These are phyloP conservation scores for Hyperoplus immaculatus DNA, from an alignment of 2,797 vertebrate species.

Conservation along the genomic window DNA sequence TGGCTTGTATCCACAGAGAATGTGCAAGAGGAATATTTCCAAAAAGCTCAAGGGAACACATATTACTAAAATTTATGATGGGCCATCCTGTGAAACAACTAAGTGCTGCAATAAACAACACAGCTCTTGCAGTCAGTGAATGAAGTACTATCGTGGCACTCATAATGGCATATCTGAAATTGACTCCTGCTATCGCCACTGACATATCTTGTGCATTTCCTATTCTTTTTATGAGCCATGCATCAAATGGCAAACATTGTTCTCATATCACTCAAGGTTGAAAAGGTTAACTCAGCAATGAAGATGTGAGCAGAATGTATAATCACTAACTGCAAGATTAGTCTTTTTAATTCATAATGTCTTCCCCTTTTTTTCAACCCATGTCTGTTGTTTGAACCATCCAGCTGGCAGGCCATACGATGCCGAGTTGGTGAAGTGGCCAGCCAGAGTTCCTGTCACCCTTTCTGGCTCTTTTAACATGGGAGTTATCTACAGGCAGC, in stretches of 20 bases:
- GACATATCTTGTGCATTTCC: not conserved
- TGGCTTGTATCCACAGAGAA: conserved; percentile 35
- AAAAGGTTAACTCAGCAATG: not conserved
- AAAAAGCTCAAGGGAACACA: conserved; percentile 30
- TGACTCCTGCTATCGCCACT: conserved; percentile 2
- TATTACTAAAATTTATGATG: conserved; percentile 37
- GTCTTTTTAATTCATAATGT: not conserved
- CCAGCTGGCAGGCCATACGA: conserved; percentile 69
- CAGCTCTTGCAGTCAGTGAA: conserved; percentile 20
- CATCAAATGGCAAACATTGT: conserved; percentile 2
- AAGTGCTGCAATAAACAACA: conserved; percentile 21
- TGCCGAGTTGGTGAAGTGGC: conserved; percentile 50
- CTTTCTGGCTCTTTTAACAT: conserved; percentile 56
- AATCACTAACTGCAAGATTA: not conserved
- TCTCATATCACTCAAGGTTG: not conserved
- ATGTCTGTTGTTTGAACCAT: conserved; percentile 32
- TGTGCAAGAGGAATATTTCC: conserved; percentile 33
- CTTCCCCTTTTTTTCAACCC: conserved; percentile 11
- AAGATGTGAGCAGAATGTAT: not conserved
- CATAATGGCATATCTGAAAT: not conserved
- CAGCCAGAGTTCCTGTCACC: conserved; percentile 58
- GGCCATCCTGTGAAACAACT: conserved; percentile 15
- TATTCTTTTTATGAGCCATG: not conserved
- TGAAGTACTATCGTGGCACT: conserved; percentile 6
- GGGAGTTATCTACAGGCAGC: conserved; percentile 58